Evolutionary conservation across 2,888 invertebrate genomes (phyloP).

Genomic region (Pimpla rufipes): DNA sequence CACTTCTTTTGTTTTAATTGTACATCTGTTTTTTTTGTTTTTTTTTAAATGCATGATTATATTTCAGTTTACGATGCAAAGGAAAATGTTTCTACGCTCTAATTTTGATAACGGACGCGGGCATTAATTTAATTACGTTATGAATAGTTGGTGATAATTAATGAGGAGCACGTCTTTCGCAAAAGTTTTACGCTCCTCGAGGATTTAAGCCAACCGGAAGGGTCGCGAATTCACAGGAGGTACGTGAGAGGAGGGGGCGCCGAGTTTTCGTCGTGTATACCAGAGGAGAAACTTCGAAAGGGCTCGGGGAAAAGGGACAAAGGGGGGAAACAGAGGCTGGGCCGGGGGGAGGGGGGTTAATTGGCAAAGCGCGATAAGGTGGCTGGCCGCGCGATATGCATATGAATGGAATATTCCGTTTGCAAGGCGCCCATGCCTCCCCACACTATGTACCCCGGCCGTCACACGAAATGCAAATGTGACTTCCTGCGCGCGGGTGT

Average conservation of each 20-base stretch:
- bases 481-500: constrained; percentile 66
- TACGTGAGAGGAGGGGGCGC: not conserved
- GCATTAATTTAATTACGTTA: constrained; percentile 8
- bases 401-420: constrained; percentile 81
- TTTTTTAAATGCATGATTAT: not conserved
- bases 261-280: constrained; percentile 36
- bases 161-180: not conserved
- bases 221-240: not conserved
- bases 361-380: constrained; percentile 81
- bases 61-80: not conserved
- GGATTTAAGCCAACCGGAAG: not conserved
- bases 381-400: constrained; percentile 79
- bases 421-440: constrained; percentile 64
- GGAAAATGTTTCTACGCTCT: not conserved
- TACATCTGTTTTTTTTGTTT: too few relatives aligned
- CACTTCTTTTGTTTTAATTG: too few relatives aligned
- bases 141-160: constrained; percentile 10
- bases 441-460: constrained; percentile 53
- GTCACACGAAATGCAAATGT: constrained; percentile 77
- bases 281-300: constrained; percentile 43
- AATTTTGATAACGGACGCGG: not conserved
- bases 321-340: constrained; percentile 21
- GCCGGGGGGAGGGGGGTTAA: constrained; percentile 72
- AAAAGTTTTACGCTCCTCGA: not conserved
- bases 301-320: constrained; percentile 21